Evolutionary conservation across 2,113 vertebrate species (phyloP), one percentile per base, ranked within the genome.

Genomic region (Forbesichthys papilliferus): DNA sequence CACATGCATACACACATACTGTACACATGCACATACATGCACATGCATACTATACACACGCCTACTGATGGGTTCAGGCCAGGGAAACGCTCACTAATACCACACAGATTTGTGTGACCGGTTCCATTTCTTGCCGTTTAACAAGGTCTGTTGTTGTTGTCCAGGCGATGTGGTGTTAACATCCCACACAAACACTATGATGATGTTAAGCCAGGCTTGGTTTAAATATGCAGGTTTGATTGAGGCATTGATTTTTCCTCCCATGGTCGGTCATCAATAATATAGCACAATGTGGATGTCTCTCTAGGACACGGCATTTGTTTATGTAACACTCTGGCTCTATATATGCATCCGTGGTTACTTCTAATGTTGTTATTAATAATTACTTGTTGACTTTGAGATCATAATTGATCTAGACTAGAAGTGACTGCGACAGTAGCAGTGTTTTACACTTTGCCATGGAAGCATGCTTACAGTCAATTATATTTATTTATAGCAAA

Each of bases 41-140:
- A 46, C 5, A 27, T 27, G 27, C 27, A 27, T 27, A 27, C 27
- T 27, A 27, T 27, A 78, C 80, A 84, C 76, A 83, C 27, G 8
- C 47, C 59, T 76, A 69, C 69, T 56, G 78, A 75, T 67, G 55
- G 63, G 82, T 84, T 75, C 62, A 80, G 69, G 36, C 13, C 10
- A 71, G 76, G 73, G 76, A 80, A 66, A 79, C 55, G 33, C 16
- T 33, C 2, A 48, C 46, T 57, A 69, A 77, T 83, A 64, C 49
- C 71, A 36, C 46, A 54, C 36, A n/a, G 61, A 67, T 68, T 27
- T 69, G 78, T 70, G 47, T 86, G 77, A 75, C 71, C 78, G 46
- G 58, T 47, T 36, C 74, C 60, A 13, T 81, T 75, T 75, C 67
- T 7, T 66, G 54, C 59, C 47, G 55, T 10, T 75, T 20, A 65